Base-by-base conservation (phyloP, 2,888 invertebrate species). In the Troides aeacus region DNA sequence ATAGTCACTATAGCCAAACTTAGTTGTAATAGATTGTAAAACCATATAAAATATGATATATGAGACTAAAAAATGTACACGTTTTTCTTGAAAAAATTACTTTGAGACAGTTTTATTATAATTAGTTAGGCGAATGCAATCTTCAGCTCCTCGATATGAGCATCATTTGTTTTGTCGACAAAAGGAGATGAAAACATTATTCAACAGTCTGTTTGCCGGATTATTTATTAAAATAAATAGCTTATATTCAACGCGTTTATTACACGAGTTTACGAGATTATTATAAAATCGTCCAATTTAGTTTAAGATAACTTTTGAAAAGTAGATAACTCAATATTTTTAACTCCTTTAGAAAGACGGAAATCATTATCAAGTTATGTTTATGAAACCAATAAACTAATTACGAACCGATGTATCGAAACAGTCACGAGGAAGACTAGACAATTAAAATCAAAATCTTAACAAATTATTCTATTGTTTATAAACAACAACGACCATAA, bases 171-270 rank as follows among this genome's bases (percentile, higher is more conserved):
- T 66, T 70, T 60, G 66, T 56, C 70, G 59, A 70, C 66, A 63
- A 64, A 64, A 64, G 70, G 66, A 70, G 70, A 70, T 70, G 66
- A 70, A 66, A 66, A 56, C 70, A 70, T 70, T 70, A 70, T 63
- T 70, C 66, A 70, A 24, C 39, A 66, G 66, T 62, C 69, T 46
- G 64, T 69, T 69, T 65, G 62, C 66, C 23, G 5, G 62, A 17
- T 62, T 59, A 58, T 62, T 69, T 66, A 62, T 30, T 62, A 58
- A 50, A 66, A 59, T 66, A 66, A 69, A 62, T 53, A 66, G 30
- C 3, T 59, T 50, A 63, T n/a, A 63, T 68, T 68, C 58, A 30
- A 58, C 18, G 2, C 30, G 46, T 68, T 63, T 68, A 63, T 63
- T 65, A 65, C 17, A 65, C 18, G 7, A 60, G 36, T 7, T 60